phyloP scores from a whole-genome alignment of 2,888 invertebrate species.

The Lithosia quadra region DNA sequence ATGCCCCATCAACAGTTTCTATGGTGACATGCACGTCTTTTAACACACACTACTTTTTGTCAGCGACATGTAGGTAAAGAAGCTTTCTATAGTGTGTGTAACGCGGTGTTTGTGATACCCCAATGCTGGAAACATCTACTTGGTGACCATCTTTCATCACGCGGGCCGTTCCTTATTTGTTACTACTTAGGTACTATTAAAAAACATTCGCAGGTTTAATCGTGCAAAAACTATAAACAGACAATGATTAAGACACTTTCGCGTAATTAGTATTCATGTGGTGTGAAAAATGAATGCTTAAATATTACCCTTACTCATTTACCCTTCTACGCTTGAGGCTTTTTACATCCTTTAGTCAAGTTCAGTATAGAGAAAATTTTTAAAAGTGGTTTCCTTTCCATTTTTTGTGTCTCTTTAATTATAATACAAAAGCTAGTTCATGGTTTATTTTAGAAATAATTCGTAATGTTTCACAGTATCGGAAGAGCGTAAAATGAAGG shows the following conservation, averaged over 20 bases:
- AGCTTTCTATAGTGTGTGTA: not conserved
- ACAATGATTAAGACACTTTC: too few relatives aligned
- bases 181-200: too few relatives aligned
- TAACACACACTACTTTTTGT: not conserved
- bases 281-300: not conserved
- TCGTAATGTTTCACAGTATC: constrained; percentile 56
- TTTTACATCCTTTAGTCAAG: constrained; percentile 13
- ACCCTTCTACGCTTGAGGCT: constrained; percentile 1
- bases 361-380: constrained; percentile 11
- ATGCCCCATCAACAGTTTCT: not conserved
- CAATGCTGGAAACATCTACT: not conserved
- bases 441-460: constrained; percentile 38
- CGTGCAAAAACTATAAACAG: not conserved
- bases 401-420: constrained; percentile 31
- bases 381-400: constrained; percentile 16
- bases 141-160: not conserved
- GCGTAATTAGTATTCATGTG: too few relatives aligned
- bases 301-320: not conserved
- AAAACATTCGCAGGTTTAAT: not conserved
- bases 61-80: not conserved
- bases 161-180: too few relatives aligned
- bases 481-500: constrained; percentile 76
- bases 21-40: not conserved
- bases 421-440: constrained; percentile 39
- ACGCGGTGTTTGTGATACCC: not conserved